These are phyloP conservation scores for Erythrolamprus reginae DNA, from an alignment of 2,113 vertebrate genomes.

Conservation along the genomic window DNA sequence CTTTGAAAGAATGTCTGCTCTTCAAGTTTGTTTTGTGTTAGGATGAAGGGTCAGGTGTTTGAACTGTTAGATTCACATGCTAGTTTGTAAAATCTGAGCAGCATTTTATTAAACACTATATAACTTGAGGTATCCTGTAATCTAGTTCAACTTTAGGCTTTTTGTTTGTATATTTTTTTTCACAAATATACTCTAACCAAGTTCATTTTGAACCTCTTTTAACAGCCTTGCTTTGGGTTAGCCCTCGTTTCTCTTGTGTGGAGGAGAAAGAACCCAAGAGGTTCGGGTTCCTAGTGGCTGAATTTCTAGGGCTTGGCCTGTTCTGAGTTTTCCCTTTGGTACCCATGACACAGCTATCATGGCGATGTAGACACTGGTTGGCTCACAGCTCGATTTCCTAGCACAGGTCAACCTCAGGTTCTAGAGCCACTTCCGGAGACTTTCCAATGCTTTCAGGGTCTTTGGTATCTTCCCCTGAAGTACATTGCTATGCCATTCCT, in stretches of 20 bases:
- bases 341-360: conserved; percentile 92
- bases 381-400: conserved; percentile 86
- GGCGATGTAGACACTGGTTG: conserved; percentile 93
- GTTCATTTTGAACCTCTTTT: conserved; percentile 75
- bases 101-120: conserved; percentile 31
- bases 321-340: conserved; percentile 93
- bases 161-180: conserved; percentile 60
- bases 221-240: conserved; percentile 79
- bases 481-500: conserved; percentile 65
- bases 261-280: conserved; percentile 68
- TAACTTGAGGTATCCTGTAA: conserved; percentile 37
- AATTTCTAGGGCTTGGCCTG: conserved; percentile 79
- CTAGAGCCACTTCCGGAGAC: conserved; percentile 70
- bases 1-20: conserved; percentile 14
- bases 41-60: conserved; percentile 10
- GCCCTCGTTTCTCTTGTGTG: conserved; percentile 78
- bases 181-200: conserved; percentile 69
- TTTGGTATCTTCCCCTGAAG: conserved; percentile 64
- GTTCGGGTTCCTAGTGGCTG: conserved; percentile 68
- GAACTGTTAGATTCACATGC: conserved; percentile 16
- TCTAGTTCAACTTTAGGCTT: conserved; percentile 42
- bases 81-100: conserved; percentile 23
- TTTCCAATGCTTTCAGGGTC: conserved; percentile 71
- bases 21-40: conserved; percentile 28
- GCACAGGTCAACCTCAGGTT: conserved; percentile 94